phyloP scores from a whole-genome alignment of 2,888 invertebrate genomes.

The Agrochola macilenta region DNA sequence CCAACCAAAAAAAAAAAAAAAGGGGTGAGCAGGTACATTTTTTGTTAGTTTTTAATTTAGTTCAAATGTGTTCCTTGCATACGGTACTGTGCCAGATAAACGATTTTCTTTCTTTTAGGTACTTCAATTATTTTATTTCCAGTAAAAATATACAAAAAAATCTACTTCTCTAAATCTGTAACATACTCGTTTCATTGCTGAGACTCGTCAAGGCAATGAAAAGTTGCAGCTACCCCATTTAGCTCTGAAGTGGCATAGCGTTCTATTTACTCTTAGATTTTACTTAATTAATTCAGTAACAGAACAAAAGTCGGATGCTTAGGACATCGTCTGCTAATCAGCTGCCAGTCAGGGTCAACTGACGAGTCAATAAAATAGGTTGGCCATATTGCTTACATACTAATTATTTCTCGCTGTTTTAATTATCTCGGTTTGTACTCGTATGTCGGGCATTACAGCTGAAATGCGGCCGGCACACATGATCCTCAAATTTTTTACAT shows the following conservation, averaged over 20 bases:
- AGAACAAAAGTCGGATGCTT: constrained; percentile 74
- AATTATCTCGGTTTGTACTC: background rate
- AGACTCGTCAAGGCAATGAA: background rate
- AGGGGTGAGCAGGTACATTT: background rate
- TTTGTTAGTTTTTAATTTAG: background rate
- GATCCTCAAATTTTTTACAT: too few species aligned
- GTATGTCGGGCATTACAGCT: background rate
- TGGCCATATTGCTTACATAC: constrained; percentile 52
- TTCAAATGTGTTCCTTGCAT: background rate
- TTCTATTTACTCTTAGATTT: background rate
- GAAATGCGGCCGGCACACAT: too few species aligned
- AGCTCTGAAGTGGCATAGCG: background rate
- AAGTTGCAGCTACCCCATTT: background rate
- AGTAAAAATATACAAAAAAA: background rate
- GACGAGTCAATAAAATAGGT: constrained; percentile 56
- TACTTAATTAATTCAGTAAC: constrained; percentile 38
- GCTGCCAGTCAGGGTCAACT: constrained; percentile 59
- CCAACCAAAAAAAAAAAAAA: too few species aligned
- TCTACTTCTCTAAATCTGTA: background rate
- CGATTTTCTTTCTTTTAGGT: background rate
- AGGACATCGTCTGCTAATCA: constrained; percentile 65
- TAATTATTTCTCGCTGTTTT: background rate
- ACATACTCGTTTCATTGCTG: background rate
- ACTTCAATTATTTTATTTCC: background rate
- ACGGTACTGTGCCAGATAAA: too few species aligned